Evolutionary conservation across 2,888 invertebrate genomes (phyloP), one percentile per base, ranked within the genome.

Genomic region (Brachycybe producta): DNA sequence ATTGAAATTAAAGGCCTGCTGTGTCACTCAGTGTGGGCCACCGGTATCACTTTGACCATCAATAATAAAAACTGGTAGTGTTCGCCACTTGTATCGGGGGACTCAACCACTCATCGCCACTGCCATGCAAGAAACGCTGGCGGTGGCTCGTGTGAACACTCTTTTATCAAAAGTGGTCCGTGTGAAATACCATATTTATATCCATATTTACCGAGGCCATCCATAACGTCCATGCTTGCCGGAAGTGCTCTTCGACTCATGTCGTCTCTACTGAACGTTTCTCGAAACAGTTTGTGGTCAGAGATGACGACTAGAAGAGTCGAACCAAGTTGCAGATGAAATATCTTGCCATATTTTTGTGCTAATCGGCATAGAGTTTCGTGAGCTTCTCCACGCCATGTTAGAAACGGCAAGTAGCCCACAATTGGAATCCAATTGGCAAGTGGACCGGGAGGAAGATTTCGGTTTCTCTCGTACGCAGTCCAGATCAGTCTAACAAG

Each of bases 321-420:
- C 24, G 21, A 7, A 2, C 49, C 49, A 5, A 49, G 15, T 30
- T 41, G 28, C 13, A 49, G 27, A 11, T 41, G 15, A 23, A 40
- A 49, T 17, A 49, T 40, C 15, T 23, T 69, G 0, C 88, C 88
- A 62, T 81, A 86, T 56, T 74, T 73, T 51, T 74, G 70, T 0
- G 80, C 70, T 53, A 88, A 65, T 15, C 75, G 62, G 2, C 80
- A 76, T 27, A 91, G 68, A 1, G 81, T 80, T 49, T 75, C 63
- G 61, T 88, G 79, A 0, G 88, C 86, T 0, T 75, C 67, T 21
- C 24, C 19, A 15, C 13, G n/a, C 26, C 26, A 15, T 62, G 84
- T 74, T 36, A 91, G 62, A 66, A 78, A 82, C 1, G 82, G 80
- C 52, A 90, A 67, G 61, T 82, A 86, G 1, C 90, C 90, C 3